Conservation (phyloP, 1,140 invertebrate genomes). For the Caerostris extrusa region DNA sequence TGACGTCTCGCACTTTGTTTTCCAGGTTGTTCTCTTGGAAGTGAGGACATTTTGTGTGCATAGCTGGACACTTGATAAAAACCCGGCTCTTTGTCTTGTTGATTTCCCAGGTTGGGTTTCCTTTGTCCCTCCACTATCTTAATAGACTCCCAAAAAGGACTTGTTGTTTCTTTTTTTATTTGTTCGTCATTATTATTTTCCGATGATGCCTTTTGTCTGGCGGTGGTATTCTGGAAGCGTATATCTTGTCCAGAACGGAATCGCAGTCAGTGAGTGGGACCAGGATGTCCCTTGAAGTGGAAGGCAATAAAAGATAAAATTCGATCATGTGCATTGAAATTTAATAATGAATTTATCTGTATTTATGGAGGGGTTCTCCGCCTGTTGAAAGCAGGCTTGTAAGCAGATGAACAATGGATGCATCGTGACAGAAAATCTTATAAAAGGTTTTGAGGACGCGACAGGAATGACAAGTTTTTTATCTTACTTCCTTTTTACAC, state of each 20-base stretch:
- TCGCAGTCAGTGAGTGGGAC: neutral
- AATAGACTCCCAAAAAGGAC: neutral
- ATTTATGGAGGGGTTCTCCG: neutral
- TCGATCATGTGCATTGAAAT: slow-evolving; percentile 37
- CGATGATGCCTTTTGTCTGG: neutral
- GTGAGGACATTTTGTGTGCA: slow-evolving; percentile 48
- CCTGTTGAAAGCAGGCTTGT: neutral
- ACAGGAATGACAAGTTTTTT: neutral
- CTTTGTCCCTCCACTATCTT: slow-evolving; percentile 27
- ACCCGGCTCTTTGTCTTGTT: slow-evolving; percentile 48
- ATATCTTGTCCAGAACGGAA: neutral
- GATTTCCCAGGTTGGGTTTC: neutral
- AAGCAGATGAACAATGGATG: slow-evolving; percentile 5
- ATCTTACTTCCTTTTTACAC: neutral
- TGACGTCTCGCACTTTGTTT: slow-evolving; percentile 69
- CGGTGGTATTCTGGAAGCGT: neutral
- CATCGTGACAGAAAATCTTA: neutral
- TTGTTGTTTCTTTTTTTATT: neutral
- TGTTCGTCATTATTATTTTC: neutral
- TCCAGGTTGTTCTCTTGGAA: slow-evolving; percentile 42
- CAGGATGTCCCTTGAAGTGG: slow-evolving; percentile 14
- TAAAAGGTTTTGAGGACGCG: neutral
- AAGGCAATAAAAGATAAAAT: slow-evolving; percentile 57
- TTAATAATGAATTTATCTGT: slow-evolving; percentile 56
- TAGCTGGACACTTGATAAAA: neutral